Base-by-base conservation (phyloP, 2,113 vertebrate genomes). In the Lipophrys pholis region DNA sequence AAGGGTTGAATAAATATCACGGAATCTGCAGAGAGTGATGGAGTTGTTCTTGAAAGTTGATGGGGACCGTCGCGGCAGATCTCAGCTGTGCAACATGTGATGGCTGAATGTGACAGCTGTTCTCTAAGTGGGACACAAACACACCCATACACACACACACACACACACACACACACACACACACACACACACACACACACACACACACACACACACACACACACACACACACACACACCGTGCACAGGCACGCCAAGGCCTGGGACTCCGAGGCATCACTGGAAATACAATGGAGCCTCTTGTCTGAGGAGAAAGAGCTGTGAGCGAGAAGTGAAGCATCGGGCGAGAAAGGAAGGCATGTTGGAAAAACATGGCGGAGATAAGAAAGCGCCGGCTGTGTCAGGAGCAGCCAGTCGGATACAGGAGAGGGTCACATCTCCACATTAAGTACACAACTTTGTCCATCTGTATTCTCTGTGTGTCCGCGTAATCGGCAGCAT, bases 21-120 rank as follows among this genome's bases (percentile, higher is more conserved):
- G 17, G n/a, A 9, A 5, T 7, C 1, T 0, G 11, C 17, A 3
- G 12, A 17, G 40, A 42, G 30, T 10, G n/a, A 69, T 54, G 12
- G 42, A 49, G 48, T 12, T 46, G 15, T 53, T 39, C 50, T 46
- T 41, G 1, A 60, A 56, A 70, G 73, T 63, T 79, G 40, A 78
- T 3, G 7, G 54, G 16, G 51, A 68, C 15, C 54, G 76, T 38
- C 59, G 82, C 3, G 46, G 58, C 67, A 76, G 71, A 52, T 77
- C 65, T 89, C 87, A 81, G 89, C 86, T 87, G 80, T 87, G 78
- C 65, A 78, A 87, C 91, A 91, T 93, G 92, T 93, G 92, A 93
- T 82, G 72, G 76, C 80, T 91, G 85, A 92, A 89, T 92, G 85
- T 90, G 84, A 91, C 90, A 93, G 91, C 92, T 94, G 92, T 94